Conservation (phyloP, 2,888 invertebrate genomes). For the Hyposoter dolosus region DNA sequence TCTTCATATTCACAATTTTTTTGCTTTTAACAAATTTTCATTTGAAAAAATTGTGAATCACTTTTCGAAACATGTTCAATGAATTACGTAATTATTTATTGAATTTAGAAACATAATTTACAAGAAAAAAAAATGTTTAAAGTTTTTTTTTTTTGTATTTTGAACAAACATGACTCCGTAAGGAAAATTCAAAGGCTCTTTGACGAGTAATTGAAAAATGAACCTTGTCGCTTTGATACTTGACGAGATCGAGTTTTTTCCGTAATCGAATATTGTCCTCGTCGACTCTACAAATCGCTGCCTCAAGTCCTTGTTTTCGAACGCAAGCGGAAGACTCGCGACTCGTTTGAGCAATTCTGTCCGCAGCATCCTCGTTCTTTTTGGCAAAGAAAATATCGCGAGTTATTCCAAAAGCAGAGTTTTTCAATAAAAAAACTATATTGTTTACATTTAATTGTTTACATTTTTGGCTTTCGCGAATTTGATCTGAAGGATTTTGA, state of each 20-base stretch:
- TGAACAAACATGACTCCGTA: neutral
- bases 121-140: neutral
- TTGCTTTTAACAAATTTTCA: neutral
- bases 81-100: neutral
- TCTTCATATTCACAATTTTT: no score
- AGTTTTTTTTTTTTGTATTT: neutral
- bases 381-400: neutral
- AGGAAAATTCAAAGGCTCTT: no score
- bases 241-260: conserved; percentile 90
- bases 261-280: conserved; percentile 81
- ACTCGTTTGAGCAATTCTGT: conserved; percentile 72
- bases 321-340: conserved; percentile 76
- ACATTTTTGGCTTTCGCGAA: conserved; percentile 87
- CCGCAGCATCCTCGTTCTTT: conserved; percentile 81
- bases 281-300: conserved; percentile 76
- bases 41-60: no score
- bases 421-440: neutral
- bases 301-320: conserved; percentile 77
- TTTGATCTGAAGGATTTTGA: conserved; percentile 88
- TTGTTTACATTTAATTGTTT: conserved; percentile 48
- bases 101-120: neutral
- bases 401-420: neutral
- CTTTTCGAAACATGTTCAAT: no score
- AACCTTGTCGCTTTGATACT: conserved; percentile 89
- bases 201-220: no score